phyloP scores from a whole-genome alignment of 2,888 invertebrate species.

The Xestia c-nigrum region DNA sequence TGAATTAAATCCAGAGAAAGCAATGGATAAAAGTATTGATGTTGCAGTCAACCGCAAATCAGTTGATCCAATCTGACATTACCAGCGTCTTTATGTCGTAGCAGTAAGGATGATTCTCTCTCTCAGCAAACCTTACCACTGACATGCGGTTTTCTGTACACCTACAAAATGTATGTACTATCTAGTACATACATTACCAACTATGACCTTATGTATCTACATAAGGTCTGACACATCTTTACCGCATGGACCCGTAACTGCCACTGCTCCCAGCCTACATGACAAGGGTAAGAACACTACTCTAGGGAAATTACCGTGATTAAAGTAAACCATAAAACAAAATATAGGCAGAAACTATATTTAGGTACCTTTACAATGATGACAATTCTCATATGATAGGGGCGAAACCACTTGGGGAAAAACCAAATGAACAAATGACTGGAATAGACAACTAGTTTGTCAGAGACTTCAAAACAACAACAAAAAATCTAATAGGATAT shows the following conservation, averaged over 20 bases:
- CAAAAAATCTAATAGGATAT: constrained; percentile 47
- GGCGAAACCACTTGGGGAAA: not conserved
- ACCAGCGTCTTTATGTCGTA: not conserved
- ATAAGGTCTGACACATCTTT: constrained; percentile 13
- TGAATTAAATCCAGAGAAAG: not conserved
- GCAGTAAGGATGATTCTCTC: not conserved
- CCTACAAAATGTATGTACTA: not conserved
- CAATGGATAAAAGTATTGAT: not conserved
- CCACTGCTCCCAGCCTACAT: constrained; percentile 4
- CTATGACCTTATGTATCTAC: no score
- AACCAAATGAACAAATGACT: constrained; percentile 8
- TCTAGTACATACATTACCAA: no score
- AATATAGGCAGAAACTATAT: constrained; percentile 22
- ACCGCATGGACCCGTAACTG: constrained; percentile 6
- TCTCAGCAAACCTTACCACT: not conserved
- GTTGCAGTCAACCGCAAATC: not conserved
- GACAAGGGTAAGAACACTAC: constrained; percentile 46
- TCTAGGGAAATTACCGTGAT: constrained; percentile 48
- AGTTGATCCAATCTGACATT: not conserved
- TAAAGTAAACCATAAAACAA: constrained; percentile 24
- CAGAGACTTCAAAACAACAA: constrained; percentile 29
- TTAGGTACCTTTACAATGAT: constrained; percentile 8
- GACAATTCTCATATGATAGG: constrained; percentile 13
- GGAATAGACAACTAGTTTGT: constrained; percentile 8
- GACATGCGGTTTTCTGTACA: not conserved